Evolutionary conservation across 1,140 invertebrate species (phyloP), one percentile per base, ranked within the genome.

Genomic region (Apis cerana): DNA sequence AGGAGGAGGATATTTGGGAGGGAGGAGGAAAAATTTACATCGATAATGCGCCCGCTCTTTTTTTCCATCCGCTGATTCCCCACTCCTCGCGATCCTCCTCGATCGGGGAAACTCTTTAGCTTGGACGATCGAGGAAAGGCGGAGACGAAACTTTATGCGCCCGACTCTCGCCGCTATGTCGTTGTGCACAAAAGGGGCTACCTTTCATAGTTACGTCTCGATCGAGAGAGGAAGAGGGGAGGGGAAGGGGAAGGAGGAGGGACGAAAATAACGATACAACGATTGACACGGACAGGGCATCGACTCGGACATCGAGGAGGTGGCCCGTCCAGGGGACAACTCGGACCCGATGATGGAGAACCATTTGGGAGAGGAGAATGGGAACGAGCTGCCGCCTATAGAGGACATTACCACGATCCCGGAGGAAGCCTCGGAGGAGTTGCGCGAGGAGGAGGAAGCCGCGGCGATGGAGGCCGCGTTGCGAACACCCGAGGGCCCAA

Each of bases 221-320:
- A 43, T 33, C 33, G 33, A 33, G 0, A 43, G 7, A 5, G 0
- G 7, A 43, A 7, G 33, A 2, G 4, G 5, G 3, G 3, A 7
- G 33, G 5, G 4, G 33, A 3, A 2, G 4, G 5, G 3, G 3
- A 7, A 5, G 5, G 4, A 5, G 3, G 13, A 56, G 0, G 3
- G 19, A 54, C 2, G 48, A 7, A 4, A 43, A 43, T 43, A 43
- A 43, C 5, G 33, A 43, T 43, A 0, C 0, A 43, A 33, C 33
- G 33, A 64, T 71, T 64, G 7, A 3, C 23, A 0, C 9, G 11
- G 17, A 61, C 95, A 97, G 94, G 97, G 97, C 48, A 97, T 98
- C 89, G 97, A 98, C 92, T 97, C 97, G 33, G 97, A 98, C 90
- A 98, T 98, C 89, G 97, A 98, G 91, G 97, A 97, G 93, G 97